Conservation (phyloP, 37 sponge, comb jelly and placozoan species). For the Halisarca cf. caerulea region DNA sequence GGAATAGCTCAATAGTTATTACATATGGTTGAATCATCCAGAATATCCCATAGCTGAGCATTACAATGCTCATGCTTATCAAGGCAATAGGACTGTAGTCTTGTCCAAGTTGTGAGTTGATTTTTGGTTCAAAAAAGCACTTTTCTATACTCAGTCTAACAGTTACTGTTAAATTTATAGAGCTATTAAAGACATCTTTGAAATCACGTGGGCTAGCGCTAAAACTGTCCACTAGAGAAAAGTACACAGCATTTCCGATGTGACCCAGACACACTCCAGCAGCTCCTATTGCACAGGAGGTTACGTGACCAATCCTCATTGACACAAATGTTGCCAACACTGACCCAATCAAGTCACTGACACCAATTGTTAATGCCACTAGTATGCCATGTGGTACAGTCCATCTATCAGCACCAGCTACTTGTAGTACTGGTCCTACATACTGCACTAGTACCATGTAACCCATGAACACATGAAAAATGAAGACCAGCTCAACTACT, state of each 20-base stretch:
- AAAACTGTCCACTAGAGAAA: background rate
- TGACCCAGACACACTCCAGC: background rate
- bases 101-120: background rate
- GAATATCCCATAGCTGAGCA: background rate
- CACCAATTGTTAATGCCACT: background rate
- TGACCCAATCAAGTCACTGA: background rate
- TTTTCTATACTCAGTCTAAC: no score
- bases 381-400: background rate
- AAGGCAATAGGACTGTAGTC: background rate
- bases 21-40: background rate
- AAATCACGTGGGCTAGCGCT: no score
- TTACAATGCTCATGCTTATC: background rate
- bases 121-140: background rate
- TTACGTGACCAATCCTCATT: background rate
- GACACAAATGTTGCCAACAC: background rate
- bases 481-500: no score
- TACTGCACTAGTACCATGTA: no score
- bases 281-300: background rate
- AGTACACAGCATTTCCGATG: background rate
- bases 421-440: background rate
- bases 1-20: background rate
- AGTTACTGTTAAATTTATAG: background rate
- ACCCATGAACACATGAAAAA: no score
- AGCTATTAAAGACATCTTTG: background rate
- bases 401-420: background rate